These are phyloP conservation scores for Leptinotarsa rubiginosa DNA, from an alignment of 2,888 invertebrate genomes.

Conservation along the genomic window DNA sequence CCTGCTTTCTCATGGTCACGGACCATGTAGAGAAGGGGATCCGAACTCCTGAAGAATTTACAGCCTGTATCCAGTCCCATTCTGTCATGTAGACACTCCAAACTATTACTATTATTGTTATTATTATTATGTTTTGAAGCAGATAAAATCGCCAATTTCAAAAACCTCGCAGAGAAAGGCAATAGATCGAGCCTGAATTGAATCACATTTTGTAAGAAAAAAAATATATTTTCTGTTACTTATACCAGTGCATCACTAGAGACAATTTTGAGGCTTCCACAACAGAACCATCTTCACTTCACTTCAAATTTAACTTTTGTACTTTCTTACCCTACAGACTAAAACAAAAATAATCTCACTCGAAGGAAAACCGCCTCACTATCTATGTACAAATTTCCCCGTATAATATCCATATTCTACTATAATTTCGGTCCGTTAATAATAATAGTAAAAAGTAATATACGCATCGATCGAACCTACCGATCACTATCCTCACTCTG, in stretches of 20 bases:
- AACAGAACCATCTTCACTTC: conserved; percentile 1
- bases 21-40: too few species aligned
- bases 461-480: conserved; percentile 50
- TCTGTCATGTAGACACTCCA: too few species aligned
- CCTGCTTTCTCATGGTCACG: too few species aligned
- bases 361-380: not conserved
- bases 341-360: conserved; percentile 13
- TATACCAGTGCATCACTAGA: not conserved
- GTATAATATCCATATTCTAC: conserved; percentile 25
- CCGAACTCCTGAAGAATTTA: too few species aligned
- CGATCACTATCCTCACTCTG: conserved; percentile 50
- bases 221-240: not conserved
- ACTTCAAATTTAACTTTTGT: not conserved
- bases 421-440: conserved; percentile 28
- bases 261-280: not conserved
- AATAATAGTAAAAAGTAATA: conserved; percentile 22
- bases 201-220: not conserved
- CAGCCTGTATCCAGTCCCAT: too few species aligned
- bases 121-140: too few species aligned
- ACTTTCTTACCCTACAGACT: not conserved
- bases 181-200: too few species aligned
- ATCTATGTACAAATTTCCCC: conserved; percentile 29
- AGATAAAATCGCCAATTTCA: too few species aligned
- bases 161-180: too few species aligned
- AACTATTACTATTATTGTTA: too few species aligned